A percentile compares a stretch with the other conserved stretches of the same genome.
phyloP scores from a whole-genome alignment of 1,140 invertebrate species.

The Heliothis virescens region DNA sequence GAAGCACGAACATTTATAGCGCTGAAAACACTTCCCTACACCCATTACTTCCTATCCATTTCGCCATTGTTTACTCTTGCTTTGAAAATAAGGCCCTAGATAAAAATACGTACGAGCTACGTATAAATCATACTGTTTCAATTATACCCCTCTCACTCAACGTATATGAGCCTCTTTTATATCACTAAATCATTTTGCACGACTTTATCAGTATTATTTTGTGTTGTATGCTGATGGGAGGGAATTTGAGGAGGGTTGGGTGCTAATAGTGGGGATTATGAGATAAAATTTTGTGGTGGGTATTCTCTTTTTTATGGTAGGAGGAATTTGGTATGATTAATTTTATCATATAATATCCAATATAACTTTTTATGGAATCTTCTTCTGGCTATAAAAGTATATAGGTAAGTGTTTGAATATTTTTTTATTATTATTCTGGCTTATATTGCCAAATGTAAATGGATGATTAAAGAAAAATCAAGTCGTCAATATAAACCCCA shows the following conservation, averaged over 20 bases:
- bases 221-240: conserved; percentile 19
- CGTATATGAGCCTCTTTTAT: conserved; percentile 46
- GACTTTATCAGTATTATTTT: conserved; percentile 43
- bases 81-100: conserved; percentile 35
- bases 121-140: conserved; percentile 71
- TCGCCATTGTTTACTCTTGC: conserved; percentile 34
- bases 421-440: too few relatives aligned
- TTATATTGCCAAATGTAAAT: too few relatives aligned
- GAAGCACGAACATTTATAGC: conserved; percentile 4
- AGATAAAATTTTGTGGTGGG: conserved; percentile 13
- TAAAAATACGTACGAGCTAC: conserved; percentile 25
- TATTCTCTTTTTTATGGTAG: background rate
- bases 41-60: conserved; percentile 41
- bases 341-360: background rate
- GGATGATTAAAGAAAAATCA: too few relatives aligned
- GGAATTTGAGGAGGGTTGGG: background rate
- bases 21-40: conserved; percentile 32
- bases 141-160: conserved; percentile 58
- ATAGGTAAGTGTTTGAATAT: too few relatives aligned
- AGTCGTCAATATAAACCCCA: too few relatives aligned
- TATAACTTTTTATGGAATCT: background rate
- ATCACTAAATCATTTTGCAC: conserved; percentile 33
- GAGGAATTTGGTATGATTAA: background rate
- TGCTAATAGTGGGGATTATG: conserved; percentile 23
- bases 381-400: too few relatives aligned